Conservation (phyloP, 1,140 invertebrate genomes). For the Lepidostoma basale region DNA sequence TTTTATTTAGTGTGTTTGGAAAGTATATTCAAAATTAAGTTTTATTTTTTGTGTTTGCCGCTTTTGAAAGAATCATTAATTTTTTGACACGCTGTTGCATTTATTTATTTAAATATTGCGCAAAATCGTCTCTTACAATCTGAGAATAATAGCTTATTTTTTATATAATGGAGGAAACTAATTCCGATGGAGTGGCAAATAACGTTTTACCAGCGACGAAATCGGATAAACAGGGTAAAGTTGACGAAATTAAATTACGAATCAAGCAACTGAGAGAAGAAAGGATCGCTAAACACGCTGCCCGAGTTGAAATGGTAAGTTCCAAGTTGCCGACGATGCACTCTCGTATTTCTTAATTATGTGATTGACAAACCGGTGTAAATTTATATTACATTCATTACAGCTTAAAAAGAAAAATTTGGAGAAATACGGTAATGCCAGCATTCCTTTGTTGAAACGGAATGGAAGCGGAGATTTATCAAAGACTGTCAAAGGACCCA, state of each 20-base stretch:
- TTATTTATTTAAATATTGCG: neutral
- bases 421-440: neutral
- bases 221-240: conserved; percentile 15
- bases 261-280: conserved; percentile 28
- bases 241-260: conserved; percentile 24
- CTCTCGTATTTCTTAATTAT: conserved; percentile 1
- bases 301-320: conserved; percentile 21
- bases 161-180: conserved; percentile 5
- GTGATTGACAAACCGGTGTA: neutral
- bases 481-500: neutral
- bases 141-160: neutral
- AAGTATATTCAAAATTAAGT: neutral
- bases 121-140: neutral
- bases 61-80: too few species aligned
- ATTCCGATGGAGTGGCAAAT: neutral
- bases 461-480: neutral
- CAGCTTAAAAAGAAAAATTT: conserved; percentile 27
- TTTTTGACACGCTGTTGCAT: too few species aligned
- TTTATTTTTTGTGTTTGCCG: too few species aligned
- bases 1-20: neutral
- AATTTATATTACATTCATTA: neutral
- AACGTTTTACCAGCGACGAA: neutral
- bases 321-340: neutral
- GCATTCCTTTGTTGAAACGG: neutral
- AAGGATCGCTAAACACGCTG: conserved; percentile 21